Base-by-base conservation (phyloP, 2,888 invertebrate species). In the Drosophila kokeensis region DNA sequence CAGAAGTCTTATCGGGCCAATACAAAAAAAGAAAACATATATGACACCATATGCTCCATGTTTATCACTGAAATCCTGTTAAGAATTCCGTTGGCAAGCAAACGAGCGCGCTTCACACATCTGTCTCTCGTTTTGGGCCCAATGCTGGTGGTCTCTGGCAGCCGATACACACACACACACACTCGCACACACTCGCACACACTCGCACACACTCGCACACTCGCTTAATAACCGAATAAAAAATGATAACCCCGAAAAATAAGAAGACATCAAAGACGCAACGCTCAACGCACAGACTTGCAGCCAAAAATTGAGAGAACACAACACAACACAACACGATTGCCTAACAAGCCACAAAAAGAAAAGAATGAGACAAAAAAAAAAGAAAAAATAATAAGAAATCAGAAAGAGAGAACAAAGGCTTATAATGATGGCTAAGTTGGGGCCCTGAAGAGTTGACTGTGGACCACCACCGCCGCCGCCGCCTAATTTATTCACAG, bases 401-500 rank as follows among this genome's bases (percentile, higher is more conserved):
- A 42, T 32, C 54, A 45, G 45, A 42, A 48, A 50, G 59, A 62
- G 66, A 48, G 75, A 67, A 72, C 74, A 85, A 82, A 75, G 86
- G 80, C 65, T 73, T 77, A 87, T 84, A 82, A 89, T 89, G 87
- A 87, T 87, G 76, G 73, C 64, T 45, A 66, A 69, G 71, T 67
- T 66, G 68, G 62, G 53, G 73, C 54, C 29, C 24, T 21, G 58
- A 57, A 40, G 60, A 42, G 57, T 65, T 34, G 60, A 29, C 55
- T 42, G 68, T 57, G 65, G 85, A 88, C 89, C 89, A 82, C 85
- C 87, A 60, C 66, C 62, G 76, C 83, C 89, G 62, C 65, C 60
- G 77, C 75, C 83, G 86, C 82, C 89, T 91, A 91, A 91, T 91
- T 91, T 91, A 91, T 91, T 81, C 91, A 89, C 83, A 78, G 71